Percentiles rank a stretch among this genome's conserved stretches.
These are phyloP conservation scores for Erpornis zantholeuca DNA, from an alignment of 2,113 vertebrate species.

Conservation along the genomic window DNA sequence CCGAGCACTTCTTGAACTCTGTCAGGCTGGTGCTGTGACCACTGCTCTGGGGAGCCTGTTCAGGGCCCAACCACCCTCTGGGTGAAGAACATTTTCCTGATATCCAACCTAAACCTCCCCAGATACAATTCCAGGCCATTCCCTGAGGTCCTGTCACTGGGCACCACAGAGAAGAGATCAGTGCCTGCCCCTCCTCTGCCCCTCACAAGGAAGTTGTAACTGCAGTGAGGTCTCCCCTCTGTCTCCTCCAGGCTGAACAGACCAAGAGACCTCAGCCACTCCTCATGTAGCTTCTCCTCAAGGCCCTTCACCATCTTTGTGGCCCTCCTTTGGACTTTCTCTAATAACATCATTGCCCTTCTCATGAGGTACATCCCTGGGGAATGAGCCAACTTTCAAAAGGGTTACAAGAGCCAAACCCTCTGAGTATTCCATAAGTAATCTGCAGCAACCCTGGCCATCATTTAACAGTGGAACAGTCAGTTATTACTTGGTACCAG, in stretches of 20 bases:
- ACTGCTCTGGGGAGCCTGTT: not conserved
- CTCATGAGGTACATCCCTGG: not conserved
- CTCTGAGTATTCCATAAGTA: accelerated
- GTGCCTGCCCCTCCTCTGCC: not conserved
- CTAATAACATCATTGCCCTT: not conserved
- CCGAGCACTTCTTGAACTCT: not conserved
- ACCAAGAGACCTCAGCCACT: not conserved
- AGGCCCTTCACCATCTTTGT: not conserved
- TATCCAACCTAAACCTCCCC: not conserved
- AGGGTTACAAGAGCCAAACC: not conserved
- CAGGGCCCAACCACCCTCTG: not conserved
- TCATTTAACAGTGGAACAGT: not conserved
- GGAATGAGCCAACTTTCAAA: not conserved
- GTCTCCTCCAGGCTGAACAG: not conserved
- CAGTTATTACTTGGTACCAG: not conserved
- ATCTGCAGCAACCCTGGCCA: not conserved
- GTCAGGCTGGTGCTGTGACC: not conserved
- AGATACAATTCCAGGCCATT: not conserved
- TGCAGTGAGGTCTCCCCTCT: not conserved
- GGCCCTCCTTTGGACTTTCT: not conserved
- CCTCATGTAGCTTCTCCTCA: not conserved
- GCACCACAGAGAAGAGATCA: not conserved
- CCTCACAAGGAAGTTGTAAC: accelerated
- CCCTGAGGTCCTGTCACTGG: not conserved
- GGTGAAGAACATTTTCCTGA: not conserved